Evolutionary conservation across 2,113 vertebrate species (phyloP), one percentile per base, ranked within the genome.

Genomic region (Leucoraja erinaceus): DNA sequence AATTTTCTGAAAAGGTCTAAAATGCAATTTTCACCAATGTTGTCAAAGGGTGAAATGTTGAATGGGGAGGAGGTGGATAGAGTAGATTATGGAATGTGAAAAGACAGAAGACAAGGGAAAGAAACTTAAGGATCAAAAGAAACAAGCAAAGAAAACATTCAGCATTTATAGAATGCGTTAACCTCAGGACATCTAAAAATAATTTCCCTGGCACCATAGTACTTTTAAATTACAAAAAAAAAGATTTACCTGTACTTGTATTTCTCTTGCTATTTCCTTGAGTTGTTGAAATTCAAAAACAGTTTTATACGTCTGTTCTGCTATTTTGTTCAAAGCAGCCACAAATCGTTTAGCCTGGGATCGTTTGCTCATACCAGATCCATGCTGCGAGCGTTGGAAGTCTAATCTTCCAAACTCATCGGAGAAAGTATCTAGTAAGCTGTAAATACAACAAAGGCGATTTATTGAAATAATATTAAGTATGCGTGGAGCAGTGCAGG

Each of bases 331-430:
- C 78, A 99, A 96, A 4, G 97, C 97, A 77, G 97, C 97, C 94
- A 99, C 94, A 81, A 99, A 97, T 63, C 96, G 96, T 94, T 98
- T 99, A 4, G 97, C 98, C 90, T 96, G 95, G 0, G 98, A 97
- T 28, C 98, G 96, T 91, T 99, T 98, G 96, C 99, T 99, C 98
- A 99, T 99, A 90, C 99, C 99, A 18, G 98, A 97, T 0, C 99
- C 98, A 0, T 98, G 97, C 95, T 99, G 98, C n/a, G 99, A 99
- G 59, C 98, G 97, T 77, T 99, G 97, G 33, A 99, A 99, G 95
- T 99, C 98, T 95, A 99, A 95, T 68, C 97, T 97, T 4, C 99
- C 99, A 95, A 99, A 96, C 93, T 98, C 98, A 94, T 99, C 98
- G 0, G 98, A 98, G 91, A 98, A 99, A 9, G 98, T 99, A 94